Evolutionary conservation across 2,888 invertebrate species (phyloP).

Genomic region (Diarsia rubi): DNA sequence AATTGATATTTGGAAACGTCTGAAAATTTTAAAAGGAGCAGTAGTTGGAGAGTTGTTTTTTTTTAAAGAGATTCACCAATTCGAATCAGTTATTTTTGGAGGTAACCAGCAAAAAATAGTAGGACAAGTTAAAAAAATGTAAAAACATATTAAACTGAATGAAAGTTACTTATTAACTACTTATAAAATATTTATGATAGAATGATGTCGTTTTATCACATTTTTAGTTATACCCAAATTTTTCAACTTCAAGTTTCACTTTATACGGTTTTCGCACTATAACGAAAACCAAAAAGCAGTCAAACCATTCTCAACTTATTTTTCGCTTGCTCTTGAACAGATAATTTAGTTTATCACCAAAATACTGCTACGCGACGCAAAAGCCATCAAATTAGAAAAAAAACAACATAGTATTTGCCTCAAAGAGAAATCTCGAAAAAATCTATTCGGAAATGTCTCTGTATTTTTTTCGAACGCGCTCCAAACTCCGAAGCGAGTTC

Average conservation of each 20-base stretch:
- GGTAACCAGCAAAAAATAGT: not conserved
- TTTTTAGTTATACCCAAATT: not conserved
- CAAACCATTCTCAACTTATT: not conserved
- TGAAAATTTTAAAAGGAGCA: not conserved
- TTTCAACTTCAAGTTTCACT: not conserved
- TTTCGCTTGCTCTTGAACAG: not conserved
- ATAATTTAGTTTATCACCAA: accelerated
- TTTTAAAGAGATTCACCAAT: not conserved
- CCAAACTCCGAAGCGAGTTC: not conserved
- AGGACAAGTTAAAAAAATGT: not conserved
- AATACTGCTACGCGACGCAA: not conserved
- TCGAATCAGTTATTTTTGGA: not conserved
- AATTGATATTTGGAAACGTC: conserved; percentile 19
- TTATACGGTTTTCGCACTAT: not conserved
- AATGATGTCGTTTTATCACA: not conserved
- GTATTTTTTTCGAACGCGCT: conserved; percentile 2
- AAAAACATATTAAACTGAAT: not conserved
- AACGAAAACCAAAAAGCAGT: not conserved
- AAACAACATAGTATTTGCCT: not conserved
- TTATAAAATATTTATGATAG: not conserved
- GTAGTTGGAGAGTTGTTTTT: not conserved
- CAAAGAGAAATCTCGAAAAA: not conserved
- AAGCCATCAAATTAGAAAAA: not conserved
- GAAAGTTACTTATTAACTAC: not conserved
- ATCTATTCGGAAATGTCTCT: not conserved